These are phyloP conservation scores for Acrossocheilus fasciatus DNA, from an alignment of 2,797 vertebrate species.

Conservation along the genomic window DNA sequence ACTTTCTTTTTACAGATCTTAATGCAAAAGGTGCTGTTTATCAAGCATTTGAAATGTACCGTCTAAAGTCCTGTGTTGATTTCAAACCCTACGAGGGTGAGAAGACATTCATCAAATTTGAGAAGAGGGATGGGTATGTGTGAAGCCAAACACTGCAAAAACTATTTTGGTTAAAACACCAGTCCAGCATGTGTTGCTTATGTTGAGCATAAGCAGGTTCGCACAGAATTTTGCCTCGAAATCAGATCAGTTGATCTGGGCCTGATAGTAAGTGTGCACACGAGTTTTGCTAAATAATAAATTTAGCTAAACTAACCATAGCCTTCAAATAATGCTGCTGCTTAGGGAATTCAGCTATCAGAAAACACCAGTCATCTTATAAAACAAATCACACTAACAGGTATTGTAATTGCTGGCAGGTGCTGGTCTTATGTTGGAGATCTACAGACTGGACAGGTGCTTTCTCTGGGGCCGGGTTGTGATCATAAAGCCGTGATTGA, in stretches of 20 bases:
- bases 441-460: slow-evolving; percentile 81
- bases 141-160: neutral
- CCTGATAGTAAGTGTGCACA: neutral
- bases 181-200: neutral
- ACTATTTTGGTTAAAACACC: neutral
- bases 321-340: neutral
- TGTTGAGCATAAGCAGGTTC: neutral
- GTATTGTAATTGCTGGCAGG: slow-evolving; percentile 63
- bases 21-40: slow-evolving; percentile 89
- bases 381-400: neutral
- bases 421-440: slow-evolving; percentile 90
- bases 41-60: slow-evolving; percentile 91
- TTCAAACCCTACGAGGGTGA: slow-evolving; percentile 95
- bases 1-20: slow-evolving; percentile 68
- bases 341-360: neutral
- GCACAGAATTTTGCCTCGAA: neutral
- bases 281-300: too few relatives aligned
- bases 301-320: neutral
- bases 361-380: neutral
- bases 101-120: slow-evolving; percentile 85
- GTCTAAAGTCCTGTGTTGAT: slow-evolving; percentile 91
- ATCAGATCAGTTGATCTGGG: neutral
- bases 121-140: slow-evolving; percentile 83
- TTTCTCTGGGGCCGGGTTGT: slow-evolving; percentile 85
- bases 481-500: slow-evolving; percentile 88